Percentiles rank a stretch among this genome's conserved stretches.
Evolutionary conservation across 1,140 invertebrate species (phyloP).

Genomic region (Drosophila sturtevanti): DNA sequence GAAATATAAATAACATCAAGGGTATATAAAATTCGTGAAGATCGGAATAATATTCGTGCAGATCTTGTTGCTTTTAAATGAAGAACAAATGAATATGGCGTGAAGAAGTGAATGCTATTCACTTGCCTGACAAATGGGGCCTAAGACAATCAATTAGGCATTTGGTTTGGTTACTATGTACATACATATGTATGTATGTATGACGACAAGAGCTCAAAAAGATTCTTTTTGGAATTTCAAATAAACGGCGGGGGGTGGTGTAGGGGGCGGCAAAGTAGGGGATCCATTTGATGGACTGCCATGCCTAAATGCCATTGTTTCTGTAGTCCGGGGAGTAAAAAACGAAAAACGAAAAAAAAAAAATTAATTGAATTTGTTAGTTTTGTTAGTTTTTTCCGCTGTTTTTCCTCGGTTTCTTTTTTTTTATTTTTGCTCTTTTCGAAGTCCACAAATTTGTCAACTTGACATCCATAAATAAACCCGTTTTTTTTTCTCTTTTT

Average conservation of each 20-base stretch:
- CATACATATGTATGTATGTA: too few relatives aligned
- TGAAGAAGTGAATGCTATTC: constrained; percentile 3
- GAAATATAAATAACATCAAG: background rate
- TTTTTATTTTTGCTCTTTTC: background rate
- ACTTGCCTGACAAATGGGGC: constrained; percentile 61
- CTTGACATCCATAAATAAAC: constrained; percentile 64
- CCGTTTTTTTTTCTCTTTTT: constrained; percentile 47
- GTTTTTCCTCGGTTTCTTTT: constrained; percentile 8
- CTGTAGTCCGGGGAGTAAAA: too few relatives aligned
- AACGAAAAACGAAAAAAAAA: constrained; percentile 49
- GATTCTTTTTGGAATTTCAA: constrained; percentile 40
- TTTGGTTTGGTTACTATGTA: constrained; percentile 31
- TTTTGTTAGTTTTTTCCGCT: constrained; percentile 33
- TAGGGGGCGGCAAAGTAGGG: background rate
- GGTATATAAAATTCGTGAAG: background rate
- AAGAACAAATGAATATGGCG: background rate
- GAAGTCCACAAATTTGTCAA: constrained; percentile 68
- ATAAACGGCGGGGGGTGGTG: background rate
- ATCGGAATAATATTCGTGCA: too few relatives aligned
- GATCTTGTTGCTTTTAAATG: too few relatives aligned
- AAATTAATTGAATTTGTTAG: constrained; percentile 75
- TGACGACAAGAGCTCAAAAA: constrained; percentile 22
- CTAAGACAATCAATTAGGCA: constrained; percentile 72
- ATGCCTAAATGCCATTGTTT: constrained; percentile 46
- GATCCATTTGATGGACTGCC: constrained; percentile 15